phyloP scores from a whole-genome alignment of 35 echinoderm and acorn worm species.

The Ophioderma brevispina region DNA sequence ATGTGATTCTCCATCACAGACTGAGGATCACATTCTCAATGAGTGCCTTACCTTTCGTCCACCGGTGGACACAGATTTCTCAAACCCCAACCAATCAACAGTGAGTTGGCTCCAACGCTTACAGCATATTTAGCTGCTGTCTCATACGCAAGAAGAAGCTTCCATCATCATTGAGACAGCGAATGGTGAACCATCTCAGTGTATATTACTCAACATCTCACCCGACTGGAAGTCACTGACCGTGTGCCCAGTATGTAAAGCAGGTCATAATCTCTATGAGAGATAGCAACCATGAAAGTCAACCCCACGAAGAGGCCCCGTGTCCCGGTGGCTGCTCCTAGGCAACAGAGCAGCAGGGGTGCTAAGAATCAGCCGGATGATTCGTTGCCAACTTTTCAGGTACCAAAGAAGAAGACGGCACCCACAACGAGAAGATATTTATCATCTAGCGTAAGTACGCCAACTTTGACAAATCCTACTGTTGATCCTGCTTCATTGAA shows the following conservation, averaged over 20 bases:
- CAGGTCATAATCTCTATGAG: conserved; percentile 11
- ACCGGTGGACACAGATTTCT: no score
- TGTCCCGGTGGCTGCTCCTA: conserved; percentile 38
- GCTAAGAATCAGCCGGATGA: conserved; percentile 34
- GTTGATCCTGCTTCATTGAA: background rate
- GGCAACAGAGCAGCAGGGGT: conserved; percentile 39
- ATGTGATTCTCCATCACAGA: no score
- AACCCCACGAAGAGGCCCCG: conserved; percentile 17
- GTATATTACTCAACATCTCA: conserved; percentile 15
- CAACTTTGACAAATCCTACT: background rate
- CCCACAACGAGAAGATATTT: background rate
- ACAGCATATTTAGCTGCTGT: no score
- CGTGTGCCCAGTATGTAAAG: conserved; percentile 25
- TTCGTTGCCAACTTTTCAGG: conserved; percentile 22
- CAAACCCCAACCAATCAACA: no score
- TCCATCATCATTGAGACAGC: no score
- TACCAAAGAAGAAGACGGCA: background rate
- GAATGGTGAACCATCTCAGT: conserved; percentile 16
- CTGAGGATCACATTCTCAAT: no score
- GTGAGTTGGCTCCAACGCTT: no score
- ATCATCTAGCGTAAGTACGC: background rate
- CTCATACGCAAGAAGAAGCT: no score
- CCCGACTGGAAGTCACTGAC: conserved; percentile 32
- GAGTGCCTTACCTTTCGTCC: no score
- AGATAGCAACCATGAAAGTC: conserved; percentile 20